Evolutionary conservation across 2,797 vertebrate species (phyloP).

Genomic region (Danio choprae): DNA sequence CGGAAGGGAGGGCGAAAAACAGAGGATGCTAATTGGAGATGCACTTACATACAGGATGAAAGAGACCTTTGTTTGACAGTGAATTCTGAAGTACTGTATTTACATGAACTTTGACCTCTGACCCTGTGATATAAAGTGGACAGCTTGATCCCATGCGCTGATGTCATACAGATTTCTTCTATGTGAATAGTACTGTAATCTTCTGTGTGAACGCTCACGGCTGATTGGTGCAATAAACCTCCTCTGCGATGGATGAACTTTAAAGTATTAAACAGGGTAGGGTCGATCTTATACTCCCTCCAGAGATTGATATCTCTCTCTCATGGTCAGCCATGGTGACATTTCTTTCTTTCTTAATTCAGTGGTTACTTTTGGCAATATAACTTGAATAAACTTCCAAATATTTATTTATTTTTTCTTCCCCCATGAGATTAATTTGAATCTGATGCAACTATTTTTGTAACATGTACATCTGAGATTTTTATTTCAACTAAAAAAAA

Average conservation of each 20-base stretch:
- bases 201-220: constrained; percentile 58
- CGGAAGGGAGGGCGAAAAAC: constrained; percentile 19
- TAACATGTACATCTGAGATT: constrained; percentile 69
- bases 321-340: constrained; percentile 56
- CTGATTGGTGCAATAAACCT: constrained; percentile 50
- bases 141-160: constrained; percentile 42
- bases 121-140: constrained; percentile 54
- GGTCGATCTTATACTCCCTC: constrained; percentile 49
- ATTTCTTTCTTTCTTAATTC: constrained; percentile 51
- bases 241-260: constrained; percentile 47
- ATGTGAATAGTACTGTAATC: constrained; percentile 42
- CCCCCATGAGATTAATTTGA: constrained; percentile 73
- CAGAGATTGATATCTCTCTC: constrained; percentile 48
- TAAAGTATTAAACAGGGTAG: constrained; percentile 62
- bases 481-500: constrained; percentile 54
- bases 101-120: constrained; percentile 53
- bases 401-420: constrained; percentile 62
- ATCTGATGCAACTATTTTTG: constrained; percentile 82
- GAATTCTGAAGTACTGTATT: constrained; percentile 41
- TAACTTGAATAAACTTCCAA: constrained; percentile 54
- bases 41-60: background rate
- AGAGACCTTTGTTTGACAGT: constrained; percentile 23
- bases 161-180: constrained; percentile 35
- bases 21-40: constrained; percentile 2
- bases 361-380: constrained; percentile 53